These are phyloP conservation scores for Bolinopsis microptera DNA, from an alignment of 37 sponge, comb jelly and placozoan species.

Conservation along the genomic window DNA sequence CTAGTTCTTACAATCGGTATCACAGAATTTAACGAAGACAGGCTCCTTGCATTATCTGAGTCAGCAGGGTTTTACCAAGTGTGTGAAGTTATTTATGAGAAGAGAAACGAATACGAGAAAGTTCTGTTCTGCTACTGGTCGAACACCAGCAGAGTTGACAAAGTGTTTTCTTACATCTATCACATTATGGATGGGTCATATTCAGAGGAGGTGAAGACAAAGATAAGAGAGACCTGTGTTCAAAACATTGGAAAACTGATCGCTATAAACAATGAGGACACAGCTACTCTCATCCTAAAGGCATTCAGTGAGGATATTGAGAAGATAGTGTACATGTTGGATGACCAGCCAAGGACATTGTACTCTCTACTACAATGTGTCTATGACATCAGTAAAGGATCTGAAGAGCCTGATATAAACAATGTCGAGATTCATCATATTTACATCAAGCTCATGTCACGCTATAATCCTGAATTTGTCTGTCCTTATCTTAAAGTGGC, in stretches of 20 bases:
- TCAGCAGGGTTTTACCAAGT: slow-evolving; percentile 57
- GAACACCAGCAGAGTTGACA: slow-evolving; percentile 41
- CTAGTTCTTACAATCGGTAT: slow-evolving; percentile 48
- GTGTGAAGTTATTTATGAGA: slow-evolving; percentile 44
- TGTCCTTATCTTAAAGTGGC: slow-evolving; percentile 59
- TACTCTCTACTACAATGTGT: slow-evolving; percentile 63
- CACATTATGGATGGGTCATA: slow-evolving; percentile 44
- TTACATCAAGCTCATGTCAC: slow-evolving; percentile 40
- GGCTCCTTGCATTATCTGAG: slow-evolving; percentile 46
- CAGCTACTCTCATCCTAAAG: slow-evolving; percentile 51
- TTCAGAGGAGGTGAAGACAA: slow-evolving; percentile 16
- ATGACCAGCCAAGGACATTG: not conserved
- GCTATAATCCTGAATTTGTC: slow-evolving; percentile 65
- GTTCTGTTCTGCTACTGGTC: slow-evolving; percentile 64
- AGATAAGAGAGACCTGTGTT: slow-evolving; percentile 49
- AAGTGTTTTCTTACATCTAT: slow-evolving; percentile 57
- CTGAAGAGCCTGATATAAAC: slow-evolving; percentile 39
- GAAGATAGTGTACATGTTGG: slow-evolving; percentile 46
- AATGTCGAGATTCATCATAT: slow-evolving; percentile 22
- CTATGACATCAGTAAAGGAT: slow-evolving; percentile 46
- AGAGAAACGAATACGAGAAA: slow-evolving; percentile 38
- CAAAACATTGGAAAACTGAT: slow-evolving; percentile 44
- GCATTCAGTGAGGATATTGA: slow-evolving; percentile 56
- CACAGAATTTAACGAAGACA: slow-evolving; percentile 26
- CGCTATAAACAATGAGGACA: slow-evolving; percentile 49